Conservation (phyloP, 2,888 invertebrate species). For the Kryphioiulus occultus region DNA sequence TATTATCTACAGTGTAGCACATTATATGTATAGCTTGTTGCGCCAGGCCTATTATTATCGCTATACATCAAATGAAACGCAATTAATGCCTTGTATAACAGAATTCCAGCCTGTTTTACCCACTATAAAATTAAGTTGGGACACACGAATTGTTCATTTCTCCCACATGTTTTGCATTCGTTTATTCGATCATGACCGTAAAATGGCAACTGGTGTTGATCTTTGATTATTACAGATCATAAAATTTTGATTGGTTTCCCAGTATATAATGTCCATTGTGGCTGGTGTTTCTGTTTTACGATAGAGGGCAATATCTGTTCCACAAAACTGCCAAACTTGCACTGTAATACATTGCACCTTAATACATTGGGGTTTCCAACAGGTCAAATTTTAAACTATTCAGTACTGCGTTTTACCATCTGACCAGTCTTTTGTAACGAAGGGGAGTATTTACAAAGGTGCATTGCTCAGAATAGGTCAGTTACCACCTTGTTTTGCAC, state of each 20-base stretch:
- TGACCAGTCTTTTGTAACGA: background rate
- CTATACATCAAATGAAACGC: background rate
- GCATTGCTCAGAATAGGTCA: background rate
- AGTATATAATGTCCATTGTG: too few relatives aligned
- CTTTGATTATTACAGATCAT: background rate
- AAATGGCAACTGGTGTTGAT: slow-evolving; percentile 21
- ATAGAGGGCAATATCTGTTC: background rate
- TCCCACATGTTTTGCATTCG: background rate
- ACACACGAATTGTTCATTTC: background rate
- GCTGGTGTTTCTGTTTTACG: background rate
- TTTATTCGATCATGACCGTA: background rate
- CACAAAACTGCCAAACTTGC: background rate
- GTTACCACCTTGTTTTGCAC: background rate
- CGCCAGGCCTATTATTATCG: background rate
- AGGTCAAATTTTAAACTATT: too few relatives aligned
- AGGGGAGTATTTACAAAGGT: background rate
- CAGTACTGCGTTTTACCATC: background rate
- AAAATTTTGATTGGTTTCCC: background rate
- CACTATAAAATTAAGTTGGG: background rate
- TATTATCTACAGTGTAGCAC: background rate
- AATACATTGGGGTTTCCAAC: background rate
- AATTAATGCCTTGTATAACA: background rate
- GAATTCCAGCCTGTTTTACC: slow-evolving; percentile 21
- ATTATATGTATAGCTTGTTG: too few relatives aligned
- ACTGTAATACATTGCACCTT: background rate